A percentile compares a stretch with the other conserved stretches of the same genome.
Evolutionary conservation across 1,140 invertebrate species (phyloP).

Genomic region (Chironomus striatipennis): DNA sequence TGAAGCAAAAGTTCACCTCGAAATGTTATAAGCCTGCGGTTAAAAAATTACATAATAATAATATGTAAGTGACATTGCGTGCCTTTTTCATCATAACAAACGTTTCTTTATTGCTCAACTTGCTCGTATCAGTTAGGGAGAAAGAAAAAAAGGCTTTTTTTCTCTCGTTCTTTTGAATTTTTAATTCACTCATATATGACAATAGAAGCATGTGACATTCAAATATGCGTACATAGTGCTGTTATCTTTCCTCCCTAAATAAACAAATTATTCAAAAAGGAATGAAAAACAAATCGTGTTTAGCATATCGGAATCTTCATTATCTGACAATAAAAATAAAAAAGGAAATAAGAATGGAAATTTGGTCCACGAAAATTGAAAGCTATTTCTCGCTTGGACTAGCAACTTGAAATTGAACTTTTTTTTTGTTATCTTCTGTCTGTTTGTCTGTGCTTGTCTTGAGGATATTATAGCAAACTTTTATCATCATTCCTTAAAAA

Average conservation of each 20-base stretch:
- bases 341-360: not conserved
- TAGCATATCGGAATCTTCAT: not conserved
- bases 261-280: not conserved
- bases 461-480: too few species aligned
- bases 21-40: not conserved
- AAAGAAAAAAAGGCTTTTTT: not conserved
- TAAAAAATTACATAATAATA: not conserved
- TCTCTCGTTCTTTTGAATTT: not conserved
- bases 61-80: not conserved
- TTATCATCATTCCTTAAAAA: too few species aligned
- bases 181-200: not conserved
- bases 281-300: not conserved
- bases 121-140: not conserved
- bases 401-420: too few species aligned
- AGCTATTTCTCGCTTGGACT: not conserved
- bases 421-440: too few species aligned
- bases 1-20: not conserved
- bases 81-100: not conserved
- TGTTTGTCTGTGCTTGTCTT: too few species aligned
- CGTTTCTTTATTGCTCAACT: conserved; percentile 1
- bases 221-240: not conserved
- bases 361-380: not conserved
- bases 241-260: not conserved
- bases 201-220: not conserved
- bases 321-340: not conserved